These are phyloP conservation scores for Lethocerus indicus DNA, from an alignment of 1,140 invertebrate species.

Conservation along the genomic window DNA sequence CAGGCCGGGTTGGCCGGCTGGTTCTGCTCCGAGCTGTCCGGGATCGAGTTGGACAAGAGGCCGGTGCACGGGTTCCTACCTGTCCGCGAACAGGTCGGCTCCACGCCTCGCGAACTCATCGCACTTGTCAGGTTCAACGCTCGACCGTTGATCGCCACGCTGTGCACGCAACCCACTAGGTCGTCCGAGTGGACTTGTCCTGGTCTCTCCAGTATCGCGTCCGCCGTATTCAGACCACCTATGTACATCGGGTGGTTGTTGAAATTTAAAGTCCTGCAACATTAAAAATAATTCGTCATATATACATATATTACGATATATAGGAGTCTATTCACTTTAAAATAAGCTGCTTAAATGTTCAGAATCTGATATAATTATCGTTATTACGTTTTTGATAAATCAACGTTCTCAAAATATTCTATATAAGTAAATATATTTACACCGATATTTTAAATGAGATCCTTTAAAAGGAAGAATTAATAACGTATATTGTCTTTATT, in stretches of 20 bases:
- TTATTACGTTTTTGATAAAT: not conserved
- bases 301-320: not conserved
- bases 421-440: not conserved
- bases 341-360: not conserved
- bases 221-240: slow-evolving; percentile 66
- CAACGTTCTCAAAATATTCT: not conserved
- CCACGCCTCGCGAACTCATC: slow-evolving; percentile 46
- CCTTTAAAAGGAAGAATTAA: not conserved
- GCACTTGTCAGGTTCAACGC: slow-evolving; percentile 61
- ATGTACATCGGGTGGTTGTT: slow-evolving; percentile 72
- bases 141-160: slow-evolving; percentile 71
- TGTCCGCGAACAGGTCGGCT: slow-evolving; percentile 49
- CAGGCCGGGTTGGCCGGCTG: slow-evolving; percentile 33
- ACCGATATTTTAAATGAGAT: not conserved
- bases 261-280: slow-evolving; percentile 73
- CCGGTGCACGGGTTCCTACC: slow-evolving; percentile 36
- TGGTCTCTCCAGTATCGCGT: slow-evolving; percentile 66
- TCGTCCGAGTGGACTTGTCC: slow-evolving; percentile 82
- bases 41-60: slow-evolving; percentile 10
- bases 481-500: not conserved
- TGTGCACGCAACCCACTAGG: slow-evolving; percentile 82
- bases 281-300: slow-evolving; percentile 16
- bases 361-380: not conserved
- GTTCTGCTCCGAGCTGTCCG: slow-evolving; percentile 21
- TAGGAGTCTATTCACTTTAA: not conserved